Evolutionary conservation across 2,113 vertebrate species (phyloP).

Genomic region (human (Homo sapiens)): GRCh38 chr13:111112501-111113000

Average conservation of each 20-base stretch:
- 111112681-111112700: neutral
- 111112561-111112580: neutral
- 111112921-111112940: neutral
- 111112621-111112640: neutral
- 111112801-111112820: neutral
- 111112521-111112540: neutral
- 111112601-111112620: neutral
- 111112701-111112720: rapidly evolving
- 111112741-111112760: neutral
- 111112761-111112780: neutral
- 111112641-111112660: neutral
- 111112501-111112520: neutral
- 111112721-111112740: neutral
- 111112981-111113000: neutral
- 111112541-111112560: neutral
- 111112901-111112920: neutral
- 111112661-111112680: neutral
- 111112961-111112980: neutral
- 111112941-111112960: neutral
- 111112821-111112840: neutral
- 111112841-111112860: neutral
- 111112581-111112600: neutral
- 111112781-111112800: neutral
- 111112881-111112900: neutral
- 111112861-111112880: neutral